Percentiles rank a stretch among this genome's conserved stretches.
These are phyloP conservation scores for Pygmarrhopalites habei DNA, from an alignment of 1,140 invertebrate species.

Conservation along the genomic window DNA sequence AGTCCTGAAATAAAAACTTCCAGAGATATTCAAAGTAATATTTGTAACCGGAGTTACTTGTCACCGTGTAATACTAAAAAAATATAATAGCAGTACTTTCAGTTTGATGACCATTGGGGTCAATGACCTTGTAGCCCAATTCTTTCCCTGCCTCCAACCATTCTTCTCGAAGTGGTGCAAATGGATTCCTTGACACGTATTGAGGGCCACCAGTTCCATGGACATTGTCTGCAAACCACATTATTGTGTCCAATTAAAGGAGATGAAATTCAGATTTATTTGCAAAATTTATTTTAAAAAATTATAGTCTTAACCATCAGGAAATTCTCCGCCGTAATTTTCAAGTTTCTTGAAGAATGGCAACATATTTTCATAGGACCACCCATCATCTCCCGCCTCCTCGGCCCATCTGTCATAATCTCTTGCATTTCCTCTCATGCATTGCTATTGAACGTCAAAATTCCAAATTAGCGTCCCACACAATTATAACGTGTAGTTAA, in stretches of 20 bases:
- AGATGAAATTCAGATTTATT: too few relatives aligned
- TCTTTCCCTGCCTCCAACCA: constrained; percentile 58
- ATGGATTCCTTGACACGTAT: constrained; percentile 18
- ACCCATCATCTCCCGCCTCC: constrained; percentile 46
- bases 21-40: too few relatives aligned
- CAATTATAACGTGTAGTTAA: too few relatives aligned
- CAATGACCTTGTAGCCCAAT: constrained; percentile 60
- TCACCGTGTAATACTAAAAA: too few relatives aligned
- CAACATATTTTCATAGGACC: constrained; percentile 55
- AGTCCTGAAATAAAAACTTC: too few relatives aligned
- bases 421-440: constrained; percentile 53
- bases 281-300: too few relatives aligned
- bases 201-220: constrained; percentile 38
- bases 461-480: too few relatives aligned
- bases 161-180: constrained; percentile 15
- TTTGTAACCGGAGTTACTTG: too few relatives aligned
- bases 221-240: constrained; percentile 18
- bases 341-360: constrained; percentile 82
- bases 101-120: constrained; percentile 59
- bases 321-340: constrained; percentile 47
- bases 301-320: constrained; percentile 46
- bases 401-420: constrained; percentile 60
- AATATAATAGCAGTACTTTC: too few relatives aligned
- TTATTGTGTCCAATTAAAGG: too few relatives aligned
- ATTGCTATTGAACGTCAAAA: too few relatives aligned